Evolutionary conservation across 2,888 invertebrate genomes (phyloP).

Genomic region (Amblyjoppa fuscipennis): DNA sequence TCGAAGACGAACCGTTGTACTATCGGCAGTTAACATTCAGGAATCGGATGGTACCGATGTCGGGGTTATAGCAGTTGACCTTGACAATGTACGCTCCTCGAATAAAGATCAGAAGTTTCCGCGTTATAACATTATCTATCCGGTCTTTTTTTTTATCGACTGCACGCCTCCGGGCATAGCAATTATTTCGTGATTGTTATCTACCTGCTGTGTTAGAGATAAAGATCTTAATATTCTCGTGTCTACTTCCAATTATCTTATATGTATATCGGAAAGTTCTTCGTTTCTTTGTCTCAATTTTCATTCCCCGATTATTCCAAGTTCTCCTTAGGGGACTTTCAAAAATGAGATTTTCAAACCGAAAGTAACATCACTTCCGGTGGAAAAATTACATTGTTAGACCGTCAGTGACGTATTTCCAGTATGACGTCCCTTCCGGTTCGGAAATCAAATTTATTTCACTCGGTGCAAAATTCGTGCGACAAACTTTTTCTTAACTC

Average conservation of each 20-base stretch:
- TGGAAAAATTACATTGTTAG: too few relatives aligned
- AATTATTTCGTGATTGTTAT: background rate
- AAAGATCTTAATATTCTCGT: background rate
- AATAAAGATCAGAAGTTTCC: conserved; percentile 38
- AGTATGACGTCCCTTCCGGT: too few relatives aligned
- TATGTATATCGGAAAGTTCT: background rate
- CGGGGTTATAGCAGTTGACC: conserved; percentile 14
- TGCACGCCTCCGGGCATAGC: background rate
- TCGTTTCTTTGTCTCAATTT: too few relatives aligned
- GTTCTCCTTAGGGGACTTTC: too few relatives aligned
- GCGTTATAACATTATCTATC: background rate
- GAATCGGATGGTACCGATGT: background rate
- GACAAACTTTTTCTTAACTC: too few relatives aligned
- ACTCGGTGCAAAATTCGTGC: too few relatives aligned
- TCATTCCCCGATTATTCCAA: too few relatives aligned
- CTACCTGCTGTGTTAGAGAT: background rate
- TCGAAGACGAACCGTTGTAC: background rate
- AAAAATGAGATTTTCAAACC: too few relatives aligned
- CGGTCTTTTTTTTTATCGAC: background rate
- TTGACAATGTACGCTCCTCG: conserved; percentile 44
- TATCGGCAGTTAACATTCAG: background rate
- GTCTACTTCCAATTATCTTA: background rate
- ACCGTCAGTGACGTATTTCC: too few relatives aligned
- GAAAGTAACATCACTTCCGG: too few relatives aligned
- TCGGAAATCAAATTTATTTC: too few relatives aligned